Evolutionary conservation across 2,113 vertebrate species (phyloP).

Genomic region (Aldabrachelys gigantea): DNA sequence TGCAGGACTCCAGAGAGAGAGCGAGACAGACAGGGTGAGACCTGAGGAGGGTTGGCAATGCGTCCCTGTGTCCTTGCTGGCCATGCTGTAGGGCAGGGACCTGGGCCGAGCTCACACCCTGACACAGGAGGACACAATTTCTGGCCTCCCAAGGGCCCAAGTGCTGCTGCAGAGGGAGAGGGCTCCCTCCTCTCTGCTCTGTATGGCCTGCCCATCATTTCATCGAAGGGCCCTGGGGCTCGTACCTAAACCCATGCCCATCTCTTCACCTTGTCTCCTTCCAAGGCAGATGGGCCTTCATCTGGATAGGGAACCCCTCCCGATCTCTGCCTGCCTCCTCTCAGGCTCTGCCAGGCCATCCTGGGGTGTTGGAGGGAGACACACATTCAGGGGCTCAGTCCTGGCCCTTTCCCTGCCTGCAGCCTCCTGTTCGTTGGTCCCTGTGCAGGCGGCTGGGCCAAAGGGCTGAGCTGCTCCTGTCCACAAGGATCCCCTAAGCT

Average conservation of each 20-base stretch:
- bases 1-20: constrained; percentile 85
- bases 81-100: background rate
- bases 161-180: background rate
- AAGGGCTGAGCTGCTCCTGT: background rate
- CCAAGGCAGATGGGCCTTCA: background rate
- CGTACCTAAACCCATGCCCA: background rate
- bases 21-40: background rate
- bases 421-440: background rate
- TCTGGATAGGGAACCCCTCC: background rate
- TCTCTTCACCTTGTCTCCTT: background rate
- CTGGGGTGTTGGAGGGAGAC: background rate
- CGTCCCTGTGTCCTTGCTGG: background rate
- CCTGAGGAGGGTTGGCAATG: background rate
- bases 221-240: background rate
- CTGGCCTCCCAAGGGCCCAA: background rate
- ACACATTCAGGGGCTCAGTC: background rate
- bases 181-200: background rate
- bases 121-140: background rate
- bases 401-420: background rate
- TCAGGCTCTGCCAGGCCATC: background rate
- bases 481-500: no score
- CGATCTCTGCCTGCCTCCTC: background rate
- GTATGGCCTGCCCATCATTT: background rate
- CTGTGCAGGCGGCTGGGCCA: no score
- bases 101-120: background rate